phyloP scores from a whole-genome alignment of 2,797 vertebrate species.

The Acipenser transmontanus region DNA sequence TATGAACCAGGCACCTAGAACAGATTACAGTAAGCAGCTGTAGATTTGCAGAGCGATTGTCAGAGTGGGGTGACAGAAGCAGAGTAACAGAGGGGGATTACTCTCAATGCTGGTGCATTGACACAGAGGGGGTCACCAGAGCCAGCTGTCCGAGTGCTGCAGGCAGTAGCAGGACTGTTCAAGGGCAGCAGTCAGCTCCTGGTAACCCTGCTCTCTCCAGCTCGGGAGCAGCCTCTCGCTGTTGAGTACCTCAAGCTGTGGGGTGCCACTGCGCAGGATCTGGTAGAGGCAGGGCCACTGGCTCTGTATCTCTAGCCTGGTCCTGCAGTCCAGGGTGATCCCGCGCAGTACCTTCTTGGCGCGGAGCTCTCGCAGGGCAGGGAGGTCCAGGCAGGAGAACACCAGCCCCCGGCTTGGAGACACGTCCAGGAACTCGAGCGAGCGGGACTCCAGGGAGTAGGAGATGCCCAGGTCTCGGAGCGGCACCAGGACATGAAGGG shows the following conservation, averaged over 20 bases:
- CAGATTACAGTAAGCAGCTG: too few species aligned
- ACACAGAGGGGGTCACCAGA: conserved; percentile 49
- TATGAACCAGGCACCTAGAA: too few species aligned
- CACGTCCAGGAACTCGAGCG: conserved; percentile 69
- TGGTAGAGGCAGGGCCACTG: conserved; percentile 72
- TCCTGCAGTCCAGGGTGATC: conserved; percentile 67
- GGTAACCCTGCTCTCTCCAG: conserved; percentile 61
- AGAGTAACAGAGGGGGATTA: too few species aligned
- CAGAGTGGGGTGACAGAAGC: too few species aligned
- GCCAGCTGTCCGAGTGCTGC: conserved; percentile 74
- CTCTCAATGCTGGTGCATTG: too few species aligned
- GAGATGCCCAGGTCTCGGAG: conserved; percentile 70
- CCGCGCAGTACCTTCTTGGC: conserved; percentile 74
- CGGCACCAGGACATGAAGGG: conserved; percentile 70
- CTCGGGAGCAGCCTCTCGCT: conserved; percentile 64
- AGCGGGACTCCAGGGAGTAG: conserved; percentile 66
- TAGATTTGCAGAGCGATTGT: too few species aligned
- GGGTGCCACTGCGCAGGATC: conserved; percentile 66
- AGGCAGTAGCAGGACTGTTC: conserved; percentile 73
- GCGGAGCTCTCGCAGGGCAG: conserved; percentile 61
- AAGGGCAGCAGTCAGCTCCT: conserved; percentile 63
- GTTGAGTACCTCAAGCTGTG: conserved; percentile 68
- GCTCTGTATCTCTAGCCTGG: conserved; percentile 66
- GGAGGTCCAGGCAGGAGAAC: conserved; percentile 66
- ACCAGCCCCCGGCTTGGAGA: conserved; percentile 71